Percentiles rank a stretch among this genome's conserved stretches.
Evolutionary conservation across 2,888 invertebrate genomes (phyloP).

Genomic region (Stictocephala bisonia): DNA sequence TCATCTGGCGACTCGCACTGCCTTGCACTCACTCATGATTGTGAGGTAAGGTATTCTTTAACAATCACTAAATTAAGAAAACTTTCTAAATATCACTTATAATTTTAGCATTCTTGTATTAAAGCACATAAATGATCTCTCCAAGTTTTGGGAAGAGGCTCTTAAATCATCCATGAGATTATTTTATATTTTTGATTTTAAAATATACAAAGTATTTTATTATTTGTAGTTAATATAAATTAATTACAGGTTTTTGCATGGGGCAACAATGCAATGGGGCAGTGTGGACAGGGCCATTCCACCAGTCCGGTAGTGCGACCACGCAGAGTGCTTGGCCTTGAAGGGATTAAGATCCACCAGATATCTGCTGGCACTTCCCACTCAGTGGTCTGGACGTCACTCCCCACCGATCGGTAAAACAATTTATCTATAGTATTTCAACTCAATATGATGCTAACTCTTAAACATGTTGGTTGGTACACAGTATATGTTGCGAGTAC

Average conservation of each 20-base stretch:
- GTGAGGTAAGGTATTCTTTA: constrained; percentile 61
- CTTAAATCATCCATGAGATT: too few species aligned
- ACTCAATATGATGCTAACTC: too few species aligned
- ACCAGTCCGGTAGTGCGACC: constrained; percentile 71
- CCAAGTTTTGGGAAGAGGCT: too few species aligned
- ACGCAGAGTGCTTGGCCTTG: constrained; percentile 69
- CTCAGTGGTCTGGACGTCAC: constrained; percentile 71
- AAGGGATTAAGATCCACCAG: constrained; percentile 69
- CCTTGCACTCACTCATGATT: constrained; percentile 70
- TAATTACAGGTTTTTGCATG: constrained; percentile 57
- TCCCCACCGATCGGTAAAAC: constrained; percentile 65
- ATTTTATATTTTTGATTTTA: too few species aligned
- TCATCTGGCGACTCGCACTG: constrained; percentile 73
- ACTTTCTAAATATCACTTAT: constrained; percentile 52
- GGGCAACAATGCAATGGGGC: constrained; percentile 74
- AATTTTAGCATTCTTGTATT: too few species aligned
- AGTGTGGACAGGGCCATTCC: constrained; percentile 73
- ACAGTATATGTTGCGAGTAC: too few species aligned
- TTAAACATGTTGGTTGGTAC: too few species aligned
- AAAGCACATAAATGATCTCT: too few species aligned
- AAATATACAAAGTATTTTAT: too few species aligned
- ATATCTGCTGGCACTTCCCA: constrained; percentile 75
- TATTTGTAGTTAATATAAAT: too few species aligned
- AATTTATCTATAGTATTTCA: too few species aligned
- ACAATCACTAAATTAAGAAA: too few species aligned